Evolutionary conservation across 1,140 invertebrate genomes (phyloP).

Genomic region (Rhynchophorus ferrugineus): DNA sequence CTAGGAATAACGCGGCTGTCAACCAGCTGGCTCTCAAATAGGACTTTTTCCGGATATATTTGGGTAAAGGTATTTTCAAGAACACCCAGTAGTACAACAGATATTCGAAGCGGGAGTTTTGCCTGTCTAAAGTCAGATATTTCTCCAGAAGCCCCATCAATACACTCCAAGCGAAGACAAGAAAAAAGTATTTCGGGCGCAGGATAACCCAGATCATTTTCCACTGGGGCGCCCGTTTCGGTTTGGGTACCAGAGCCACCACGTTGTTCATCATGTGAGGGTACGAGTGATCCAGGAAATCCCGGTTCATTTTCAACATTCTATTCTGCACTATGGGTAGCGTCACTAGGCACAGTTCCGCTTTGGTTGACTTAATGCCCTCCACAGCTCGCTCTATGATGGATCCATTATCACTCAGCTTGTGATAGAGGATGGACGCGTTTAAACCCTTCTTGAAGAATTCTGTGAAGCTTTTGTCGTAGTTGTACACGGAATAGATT

Average conservation of each 20-base stretch:
- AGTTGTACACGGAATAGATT: not conserved
- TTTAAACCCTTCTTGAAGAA: not conserved
- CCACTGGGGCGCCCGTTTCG: not conserved
- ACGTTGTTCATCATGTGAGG: conserved; percentile 2
- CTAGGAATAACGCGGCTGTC: not conserved
- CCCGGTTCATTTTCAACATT: not conserved
- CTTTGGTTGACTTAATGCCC: not conserved
- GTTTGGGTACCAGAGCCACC: not conserved
- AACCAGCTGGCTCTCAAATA: not conserved
- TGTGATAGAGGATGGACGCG: not conserved
- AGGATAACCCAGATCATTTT: not conserved
- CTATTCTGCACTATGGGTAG: not conserved
- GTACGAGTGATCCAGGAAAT: not conserved
- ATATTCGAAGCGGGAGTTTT: not conserved
- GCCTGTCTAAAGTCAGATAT: not conserved
- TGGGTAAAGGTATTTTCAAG: not conserved
- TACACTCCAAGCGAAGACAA: not conserved
- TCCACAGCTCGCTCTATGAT: not conserved
- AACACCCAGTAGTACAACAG: not conserved
- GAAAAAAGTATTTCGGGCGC: not conserved
- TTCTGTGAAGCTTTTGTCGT: not conserved
- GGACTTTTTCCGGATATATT: not conserved
- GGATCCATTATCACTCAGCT: not conserved
- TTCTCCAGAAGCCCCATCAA: not conserved
- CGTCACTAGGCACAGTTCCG: not conserved